Evolutionary conservation across 2,113 vertebrate species (phyloP), one percentile per base, ranked within the genome.

Genomic region (Corapipo altera): DNA sequence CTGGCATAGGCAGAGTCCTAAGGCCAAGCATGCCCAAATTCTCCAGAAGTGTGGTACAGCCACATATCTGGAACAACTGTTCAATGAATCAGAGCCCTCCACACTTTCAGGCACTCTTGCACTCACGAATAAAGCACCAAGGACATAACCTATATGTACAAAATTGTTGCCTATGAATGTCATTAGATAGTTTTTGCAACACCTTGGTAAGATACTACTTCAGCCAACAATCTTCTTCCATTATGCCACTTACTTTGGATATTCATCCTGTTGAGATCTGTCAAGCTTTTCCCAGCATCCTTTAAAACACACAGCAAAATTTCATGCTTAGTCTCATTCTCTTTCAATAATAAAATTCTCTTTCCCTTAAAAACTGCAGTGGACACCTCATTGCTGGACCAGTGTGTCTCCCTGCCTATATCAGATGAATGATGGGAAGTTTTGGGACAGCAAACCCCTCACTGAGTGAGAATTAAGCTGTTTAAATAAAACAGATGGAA

Each of bases 401-500:
- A 80, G 15, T 21, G 58, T 24, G 9, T 58, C 41, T 76, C 61
- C 66, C 73, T 33, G 20, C 15, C 49, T 78, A 27, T 41, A 73
- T 39, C 12, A 89, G 24, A 78, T 44, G 48, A 89, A 75, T 9
- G 8, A 83, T 2, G 2, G 27, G 13, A 90, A 93, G 64, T 78
- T 57, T 46, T 3, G 61, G 48, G 61, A 86, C 52, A 77, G 61
- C 81, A 84, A 80, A 93, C 59, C 16, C 35, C 24, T 84, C 20
- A 66, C 7, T 48, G 41, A 90, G 41, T 69, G 69, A 88, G 49
- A 96, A 90, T 64, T 94, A 84, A 65, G 32, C 44, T 95, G 61
- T 69, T 91, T 93, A 93, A 89, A 71, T 75, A 84, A 93, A 96
- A 94, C 96, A 96, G 96, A 96, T 88, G 79, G 95, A 94, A 95